Conservation (phyloP, 2,113 vertebrate genomes). For the Syngnathus scovelli region DNA sequence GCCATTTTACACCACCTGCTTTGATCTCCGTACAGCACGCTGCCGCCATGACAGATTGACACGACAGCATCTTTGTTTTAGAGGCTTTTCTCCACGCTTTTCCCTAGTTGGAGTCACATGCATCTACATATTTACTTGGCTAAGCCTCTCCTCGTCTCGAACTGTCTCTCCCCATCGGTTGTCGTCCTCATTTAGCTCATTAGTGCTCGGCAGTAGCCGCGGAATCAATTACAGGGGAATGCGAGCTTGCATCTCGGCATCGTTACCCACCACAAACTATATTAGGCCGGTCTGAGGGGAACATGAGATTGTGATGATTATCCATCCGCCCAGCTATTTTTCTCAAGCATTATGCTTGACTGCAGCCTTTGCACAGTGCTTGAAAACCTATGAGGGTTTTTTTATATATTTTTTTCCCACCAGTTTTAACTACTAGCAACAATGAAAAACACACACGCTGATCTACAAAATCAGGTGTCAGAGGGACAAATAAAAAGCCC, state of each 20-base stretch:
- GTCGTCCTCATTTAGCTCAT: slow-evolving; percentile 70
- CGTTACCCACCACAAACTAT: slow-evolving; percentile 71
- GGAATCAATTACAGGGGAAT: slow-evolving; percentile 71
- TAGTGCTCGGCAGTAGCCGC: slow-evolving; percentile 63
- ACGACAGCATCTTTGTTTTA: slow-evolving; percentile 51
- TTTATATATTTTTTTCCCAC: no score
- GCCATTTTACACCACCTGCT: slow-evolving; percentile 63
- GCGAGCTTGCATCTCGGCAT: slow-evolving; percentile 61
- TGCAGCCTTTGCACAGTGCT: neutral
- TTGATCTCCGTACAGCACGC: slow-evolving; percentile 60
- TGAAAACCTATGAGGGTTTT: neutral
- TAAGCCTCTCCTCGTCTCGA: slow-evolving; percentile 38
- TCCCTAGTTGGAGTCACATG: slow-evolving; percentile 48
- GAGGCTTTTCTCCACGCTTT: slow-evolving; percentile 42
- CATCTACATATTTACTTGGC: slow-evolving; percentile 52
- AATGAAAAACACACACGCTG: no score
- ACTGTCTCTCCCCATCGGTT: slow-evolving; percentile 45
- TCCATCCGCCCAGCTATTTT: slow-evolving; percentile 38
- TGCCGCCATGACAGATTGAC: slow-evolving; percentile 52
- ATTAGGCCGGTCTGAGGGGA: slow-evolving; percentile 69
- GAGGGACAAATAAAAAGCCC: no score
- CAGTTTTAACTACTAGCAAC: neutral
- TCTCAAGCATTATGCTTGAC: slow-evolving; percentile 28
- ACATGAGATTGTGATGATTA: slow-evolving; percentile 49
- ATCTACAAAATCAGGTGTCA: no score